Conservation (phyloP, 2,888 invertebrate genomes). For the Apocheima hispidaria region DNA sequence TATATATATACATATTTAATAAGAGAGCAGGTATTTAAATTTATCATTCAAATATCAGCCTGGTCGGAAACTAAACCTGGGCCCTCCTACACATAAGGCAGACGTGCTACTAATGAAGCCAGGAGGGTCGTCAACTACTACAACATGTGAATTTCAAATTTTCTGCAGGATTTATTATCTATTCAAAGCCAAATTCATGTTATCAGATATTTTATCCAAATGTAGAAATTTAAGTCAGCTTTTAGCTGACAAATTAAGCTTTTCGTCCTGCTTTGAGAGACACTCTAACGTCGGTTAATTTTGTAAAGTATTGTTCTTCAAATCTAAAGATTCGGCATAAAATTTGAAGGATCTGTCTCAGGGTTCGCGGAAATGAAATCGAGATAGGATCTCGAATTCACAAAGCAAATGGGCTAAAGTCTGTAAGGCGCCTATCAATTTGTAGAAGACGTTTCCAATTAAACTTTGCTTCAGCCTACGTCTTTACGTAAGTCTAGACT, state of each 20-base stretch:
- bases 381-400: conserved; percentile 61
- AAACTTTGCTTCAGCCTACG: conserved; percentile 65
- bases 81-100: no score
- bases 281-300: conserved; percentile 30
- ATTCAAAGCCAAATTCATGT: no score
- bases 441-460: conserved; percentile 80
- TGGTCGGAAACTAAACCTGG: no score
- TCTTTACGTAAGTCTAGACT: conserved; percentile 45
- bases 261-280: conserved; percentile 23
- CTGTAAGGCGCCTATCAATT: conserved; percentile 71
- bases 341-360: conserved; percentile 56
- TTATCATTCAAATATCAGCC: no score
- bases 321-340: conserved; percentile 43
- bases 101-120: no score
- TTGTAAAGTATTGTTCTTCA: conserved; percentile 38
- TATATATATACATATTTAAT: no score
- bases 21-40: no score
- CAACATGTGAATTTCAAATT: no score
- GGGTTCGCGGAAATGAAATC: conserved; percentile 60
- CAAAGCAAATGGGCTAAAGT: conserved; percentile 73
- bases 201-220: not conserved
- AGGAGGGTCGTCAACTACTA: no score
- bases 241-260: conserved; percentile 1
- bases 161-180: no score
- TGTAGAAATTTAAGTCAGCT: not conserved